A percentile compares a stretch with the other conserved stretches of the same genome.
Conservation (phyloP, 2,888 invertebrate genomes). For the Hoplodrina blanda region DNA sequence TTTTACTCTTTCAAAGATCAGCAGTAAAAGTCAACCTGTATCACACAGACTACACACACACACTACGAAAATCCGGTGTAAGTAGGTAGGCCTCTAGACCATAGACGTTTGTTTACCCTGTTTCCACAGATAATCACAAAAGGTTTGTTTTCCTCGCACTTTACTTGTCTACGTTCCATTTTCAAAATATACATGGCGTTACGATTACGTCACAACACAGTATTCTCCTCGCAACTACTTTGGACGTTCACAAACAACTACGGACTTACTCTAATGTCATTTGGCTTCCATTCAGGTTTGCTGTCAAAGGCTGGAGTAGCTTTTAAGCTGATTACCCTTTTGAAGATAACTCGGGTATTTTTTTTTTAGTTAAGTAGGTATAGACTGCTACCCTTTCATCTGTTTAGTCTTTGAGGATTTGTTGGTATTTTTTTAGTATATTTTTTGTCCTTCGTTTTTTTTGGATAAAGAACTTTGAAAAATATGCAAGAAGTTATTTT, state of each 20-base stretch:
- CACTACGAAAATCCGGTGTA: background rate
- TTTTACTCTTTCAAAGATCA: too few species aligned
- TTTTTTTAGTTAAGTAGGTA: slow-evolving; percentile 20
- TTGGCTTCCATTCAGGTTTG: slow-evolving; percentile 68
- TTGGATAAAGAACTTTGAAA: too few species aligned
- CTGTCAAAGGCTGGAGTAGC: slow-evolving; percentile 65
- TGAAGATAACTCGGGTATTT: slow-evolving; percentile 56
- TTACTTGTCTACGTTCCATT: slow-evolving; percentile 36
- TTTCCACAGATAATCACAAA: slow-evolving; percentile 11
- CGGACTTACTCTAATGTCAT: slow-evolving; percentile 64
- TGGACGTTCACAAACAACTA: slow-evolving; percentile 41
- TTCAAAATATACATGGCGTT: slow-evolving; percentile 32
- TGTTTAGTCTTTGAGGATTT: slow-evolving; percentile 23
- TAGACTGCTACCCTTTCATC: slow-evolving; percentile 45
- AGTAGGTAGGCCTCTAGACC: background rate
- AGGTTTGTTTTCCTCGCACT: slow-evolving; percentile 14
- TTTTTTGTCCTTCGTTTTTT: background rate
- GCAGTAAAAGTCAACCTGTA: too few species aligned
- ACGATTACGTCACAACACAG: slow-evolving; percentile 34
- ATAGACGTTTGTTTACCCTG: slow-evolving; percentile 2
- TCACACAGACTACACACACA: background rate
- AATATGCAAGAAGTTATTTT: too few species aligned
- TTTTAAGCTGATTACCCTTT: slow-evolving; percentile 78
- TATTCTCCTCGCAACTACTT: slow-evolving; percentile 26
- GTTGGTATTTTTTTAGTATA: background rate